phyloP scores from a whole-genome alignment of 2,113 vertebrate genomes.

The Prinia subflava region DNA sequence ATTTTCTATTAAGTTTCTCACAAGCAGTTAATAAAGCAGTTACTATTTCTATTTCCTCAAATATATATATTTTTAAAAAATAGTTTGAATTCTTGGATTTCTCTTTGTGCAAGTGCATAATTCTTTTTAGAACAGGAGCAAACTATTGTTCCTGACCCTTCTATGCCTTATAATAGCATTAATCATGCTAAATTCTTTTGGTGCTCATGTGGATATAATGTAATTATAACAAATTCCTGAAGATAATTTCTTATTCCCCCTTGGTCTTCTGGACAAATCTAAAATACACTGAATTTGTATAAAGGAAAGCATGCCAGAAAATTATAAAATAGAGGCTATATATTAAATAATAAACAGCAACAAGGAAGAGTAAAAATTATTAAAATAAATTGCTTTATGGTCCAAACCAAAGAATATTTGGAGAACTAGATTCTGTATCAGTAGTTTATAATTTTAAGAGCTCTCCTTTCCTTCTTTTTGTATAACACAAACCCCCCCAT shows the following conservation, averaged over 20 bases:
- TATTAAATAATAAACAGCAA: background rate
- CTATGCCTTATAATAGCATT: conserved; percentile 48
- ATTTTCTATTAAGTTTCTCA: background rate
- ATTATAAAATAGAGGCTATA: background rate
- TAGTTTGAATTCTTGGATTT: background rate
- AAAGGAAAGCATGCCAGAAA: background rate
- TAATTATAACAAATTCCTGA: conserved; percentile 61
- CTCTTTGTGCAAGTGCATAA: background rate
- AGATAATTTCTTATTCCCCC: background rate
- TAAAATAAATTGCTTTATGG: background rate
- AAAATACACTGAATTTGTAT: background rate
- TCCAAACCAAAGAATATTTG: background rate
- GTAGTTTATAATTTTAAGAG: background rate
- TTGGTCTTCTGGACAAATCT: background rate
- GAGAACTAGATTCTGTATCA: background rate
- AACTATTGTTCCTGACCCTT: conserved; percentile 28
- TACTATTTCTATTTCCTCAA: background rate
- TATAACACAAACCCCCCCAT: accelerated
- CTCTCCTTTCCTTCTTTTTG: background rate
- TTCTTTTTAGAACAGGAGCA: background rate
- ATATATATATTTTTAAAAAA: background rate
- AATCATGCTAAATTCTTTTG: conserved; percentile 66
- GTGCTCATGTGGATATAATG: conserved; percentile 60
- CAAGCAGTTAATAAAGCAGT: background rate
- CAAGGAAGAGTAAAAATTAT: background rate